Base-by-base conservation (phyloP, 2,888 invertebrate species). In the Polydesmus complanatus region DNA sequence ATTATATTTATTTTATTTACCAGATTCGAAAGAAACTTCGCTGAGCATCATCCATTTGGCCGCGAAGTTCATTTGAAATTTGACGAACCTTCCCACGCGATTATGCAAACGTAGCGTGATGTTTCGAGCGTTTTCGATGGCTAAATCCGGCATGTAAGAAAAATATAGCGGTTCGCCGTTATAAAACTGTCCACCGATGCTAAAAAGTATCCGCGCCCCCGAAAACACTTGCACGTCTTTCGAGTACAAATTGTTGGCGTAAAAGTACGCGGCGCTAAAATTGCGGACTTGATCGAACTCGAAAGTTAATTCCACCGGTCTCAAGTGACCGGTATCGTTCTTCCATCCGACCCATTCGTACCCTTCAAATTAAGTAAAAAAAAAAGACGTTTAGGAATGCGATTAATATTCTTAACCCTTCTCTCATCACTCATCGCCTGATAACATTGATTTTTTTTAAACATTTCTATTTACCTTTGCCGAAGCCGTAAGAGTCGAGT, bases 311-410 rank as follows among this genome's bases (percentile, higher is more conserved):
- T 85, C 83, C 8, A 92, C 77, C 54, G 82, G 82, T 56, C 82
- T 27, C 66, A 68, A 57, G 68, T 69, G 79, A 51, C 77, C 72
- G 1, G 84, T 82, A 71, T 88, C 87, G 73, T 88, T 88, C 69
- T 83, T 80, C 93, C 93, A 93, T 1, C 92, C 93, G 27, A 93
- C 84, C 93, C 92, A 93, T 57, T 89, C 87, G 69, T 86, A 85
- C 25, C 82, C 80, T 74, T 67, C 23, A 65, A 11, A 14, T 52
- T 48, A 21, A n/a, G 3, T 11, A 18, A 3, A 2, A 48, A 59
- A 19, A 22, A 60, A 60, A 14, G 14, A 3, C 27, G 37, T 18
- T 25, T 49, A 51, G 53, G 26, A 27, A n/a, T 14, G 59, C 21
- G 18, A 37, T 23, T 14, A 22, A 14, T 27, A 56, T 68, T 47